Evolutionary conservation across 2,113 vertebrate species (phyloP), one percentile per base, ranked within the genome.

Genomic region (Lamprologus speciosus): DNA sequence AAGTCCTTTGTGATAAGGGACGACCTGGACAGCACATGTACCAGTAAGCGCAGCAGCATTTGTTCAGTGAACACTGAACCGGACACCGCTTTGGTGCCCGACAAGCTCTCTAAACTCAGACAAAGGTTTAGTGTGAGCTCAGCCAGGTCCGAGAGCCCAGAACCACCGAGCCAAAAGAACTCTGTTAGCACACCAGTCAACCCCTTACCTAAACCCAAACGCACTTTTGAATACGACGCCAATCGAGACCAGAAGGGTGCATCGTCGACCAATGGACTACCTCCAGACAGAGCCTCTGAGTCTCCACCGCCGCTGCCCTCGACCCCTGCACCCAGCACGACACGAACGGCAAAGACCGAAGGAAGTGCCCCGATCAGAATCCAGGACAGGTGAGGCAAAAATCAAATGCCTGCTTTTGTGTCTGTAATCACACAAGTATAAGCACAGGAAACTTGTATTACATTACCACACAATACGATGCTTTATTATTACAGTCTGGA

Each of bases 201-300:
- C 91, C 99, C 99, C 40, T 96, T 99, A 88, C 99, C 99, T 54
- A 99, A 99, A 94, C 99, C 99, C 81, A 99, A 98, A 95, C 98
- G 99, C 96, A 99, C 99, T 97, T 99, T 99, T 92, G 98, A 99
- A 94, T 99, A 99, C 2, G 98, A 99, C 85, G 97, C 98, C 88
- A 98, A 99, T 94, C 97, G 96, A 88, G 97, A 94, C 89, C 97
- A 98, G 93, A 98, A 97, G 94, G 96, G 85, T 84, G 95, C 95
- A 90, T 82, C 53, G 37, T 94, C 98, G 4, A 96, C 95, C 92
- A 99, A 98, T 96, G 98, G 98, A 96, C 96, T 99, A 97, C 97
- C 97, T 97, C 96, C 96, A 88, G 96, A 97, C 50, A 95, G 95
- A 84, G 89, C 93, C 9, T 79, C 96, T 50, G 97, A 97, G 94